Base-by-base conservation (phyloP, 2,113 vertebrate species). In the Sinocyclocheilus maitianheensis region DNA sequence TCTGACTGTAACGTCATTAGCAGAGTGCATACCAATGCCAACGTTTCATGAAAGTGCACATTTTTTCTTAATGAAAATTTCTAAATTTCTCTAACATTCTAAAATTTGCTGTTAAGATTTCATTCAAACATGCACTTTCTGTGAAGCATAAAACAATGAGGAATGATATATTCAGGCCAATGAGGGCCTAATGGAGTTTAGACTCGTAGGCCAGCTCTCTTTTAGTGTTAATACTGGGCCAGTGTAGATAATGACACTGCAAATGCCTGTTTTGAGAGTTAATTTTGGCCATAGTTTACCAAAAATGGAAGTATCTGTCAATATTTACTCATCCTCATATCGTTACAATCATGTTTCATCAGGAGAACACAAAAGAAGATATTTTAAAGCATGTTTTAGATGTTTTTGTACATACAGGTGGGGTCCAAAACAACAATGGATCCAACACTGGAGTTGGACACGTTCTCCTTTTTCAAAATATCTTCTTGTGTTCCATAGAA, bases 31-130 rank as follows among this genome's bases (percentile, higher is more conserved):
- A 43, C 63, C 43, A 71, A 83, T 5, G 26, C 65, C 65, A 69
- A 51, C 24, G 63, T 71, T 53, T 72, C 65, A 83, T 69, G 20
- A 83, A 72, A 83, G 81, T 72, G 81, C 62, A 83, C 48, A 26
- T 26, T 83, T 83, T 83, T 71, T 71, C 63, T 63, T 65, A 71
- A 83, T 34, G 30, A 34, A 34, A 34, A 34, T 26, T n/a, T n/a
- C n/a, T n/a, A n/a, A n/a, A n/a, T n/a, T n/a, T n/a, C n/a, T n/a
- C n/a, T n/a, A 71, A 71, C 48, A 13, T 55, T 65, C 24, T 71
- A 83, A 71, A 46, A n/a, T 55, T 46, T 34, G 60, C 26, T 7
- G 8, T 72, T 37, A 53, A 55, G 65, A 34, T 37, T 55, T 37
- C 81, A 71, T 55, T 83, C 20, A 20, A 48, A 55, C 26, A 72